Base-by-base conservation (phyloP, 2,888 invertebrate species). In the Standfussiana lucernea region DNA sequence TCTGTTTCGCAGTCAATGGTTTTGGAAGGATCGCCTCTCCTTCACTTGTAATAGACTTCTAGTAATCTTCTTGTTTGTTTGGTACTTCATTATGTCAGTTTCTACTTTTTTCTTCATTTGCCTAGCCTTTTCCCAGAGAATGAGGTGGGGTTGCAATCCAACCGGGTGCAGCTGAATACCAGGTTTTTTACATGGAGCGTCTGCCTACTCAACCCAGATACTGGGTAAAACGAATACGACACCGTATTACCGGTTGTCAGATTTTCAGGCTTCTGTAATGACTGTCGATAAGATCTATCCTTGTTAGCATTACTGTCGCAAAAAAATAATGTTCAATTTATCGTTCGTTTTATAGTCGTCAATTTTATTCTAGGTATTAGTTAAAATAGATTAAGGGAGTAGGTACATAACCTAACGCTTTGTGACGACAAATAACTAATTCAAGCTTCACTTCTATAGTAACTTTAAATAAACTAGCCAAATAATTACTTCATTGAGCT, bases 401-500 rank as follows among this genome's bases (percentile, higher is more conserved):
- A 59, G 8, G 6, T 53, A 59, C 28, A 35, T 21, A 72, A 45
- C 18, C n/a, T 67, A 72, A 47, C 32, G 28, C n/a, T 50, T 77
- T 56, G n/a, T 65, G 56, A 40, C 11, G 56, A 32, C 37, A 56
- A 6, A 35, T 45, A 42, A 42, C 18, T 21, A 69, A 53, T 79
- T 45, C 6, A 3, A 62, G 24, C 24, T 50, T 77, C 45, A 37
- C 28, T 24, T 35, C 35, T 37, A 15, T 50, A 42, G 28, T 62
- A 50, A 77, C 28, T 71, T 59, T 45, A 64, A 40, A 53, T 37
- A 71, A 71, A 70, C 61, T 37, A 64, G 11, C 1, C 7, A 70
- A 37, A 5, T 62, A 42, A 53, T 69, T 53, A 69, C 11, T 53
- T 53, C 11, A 28, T 35, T 50, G 45, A 35, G 7, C 2, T 50